phyloP scores from a whole-genome alignment of 2,888 invertebrate species.

The Bimastos eiseni region DNA sequence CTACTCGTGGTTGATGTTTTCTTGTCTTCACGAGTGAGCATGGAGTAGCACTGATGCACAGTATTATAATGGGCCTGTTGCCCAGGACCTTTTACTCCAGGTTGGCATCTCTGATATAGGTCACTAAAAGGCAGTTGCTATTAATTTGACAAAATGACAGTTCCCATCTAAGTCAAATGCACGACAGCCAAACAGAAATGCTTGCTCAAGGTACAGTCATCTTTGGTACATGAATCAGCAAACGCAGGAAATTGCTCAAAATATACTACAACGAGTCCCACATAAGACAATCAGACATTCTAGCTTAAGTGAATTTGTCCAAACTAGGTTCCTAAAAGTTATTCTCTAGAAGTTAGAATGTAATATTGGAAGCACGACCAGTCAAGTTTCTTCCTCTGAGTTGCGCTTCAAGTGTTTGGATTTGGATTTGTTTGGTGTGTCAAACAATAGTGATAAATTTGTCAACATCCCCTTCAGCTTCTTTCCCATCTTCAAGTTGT shows the following conservation, averaged over 20 bases:
- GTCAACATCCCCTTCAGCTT: background rate
- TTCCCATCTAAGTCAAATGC: no score
- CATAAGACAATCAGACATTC: background rate
- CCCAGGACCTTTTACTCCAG: no score
- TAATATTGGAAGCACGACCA: background rate
- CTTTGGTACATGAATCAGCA: background rate
- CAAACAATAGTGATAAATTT: constrained; percentile 13
- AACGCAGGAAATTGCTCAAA: background rate
- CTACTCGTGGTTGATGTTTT: no score
- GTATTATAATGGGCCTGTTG: no score
- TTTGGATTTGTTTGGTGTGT: background rate
- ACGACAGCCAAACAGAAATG: background rate
- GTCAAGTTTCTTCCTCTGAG: background rate
- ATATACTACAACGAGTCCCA: background rate
- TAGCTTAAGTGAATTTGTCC: background rate
- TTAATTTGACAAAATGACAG: no score
- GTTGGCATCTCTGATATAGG: no score
- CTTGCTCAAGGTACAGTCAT: background rate
- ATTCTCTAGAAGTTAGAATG: background rate
- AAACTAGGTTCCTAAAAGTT: background rate
- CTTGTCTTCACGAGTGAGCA: no score
- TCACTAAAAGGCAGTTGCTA: no score
- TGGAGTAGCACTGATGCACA: no score
- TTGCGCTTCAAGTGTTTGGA: background rate
- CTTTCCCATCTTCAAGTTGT: background rate